Percentiles rank a stretch among this genome's conserved stretches.
These are phyloP conservation scores for Melanophora roralis DNA, from an alignment of 2,888 invertebrate genomes.

Conservation along the genomic window DNA sequence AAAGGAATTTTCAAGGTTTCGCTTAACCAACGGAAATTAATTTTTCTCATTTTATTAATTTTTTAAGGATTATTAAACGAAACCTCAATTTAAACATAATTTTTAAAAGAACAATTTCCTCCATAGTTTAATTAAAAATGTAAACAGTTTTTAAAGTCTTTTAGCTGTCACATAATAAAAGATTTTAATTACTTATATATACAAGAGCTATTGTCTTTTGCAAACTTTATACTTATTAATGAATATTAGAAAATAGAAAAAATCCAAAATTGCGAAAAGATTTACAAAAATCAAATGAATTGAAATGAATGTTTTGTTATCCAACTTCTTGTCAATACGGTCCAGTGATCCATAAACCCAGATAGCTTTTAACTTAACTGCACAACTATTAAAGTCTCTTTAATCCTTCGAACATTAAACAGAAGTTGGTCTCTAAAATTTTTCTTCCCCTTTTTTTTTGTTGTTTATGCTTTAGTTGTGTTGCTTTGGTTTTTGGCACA, in stretches of 20 bases:
- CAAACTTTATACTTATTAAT: not conserved
- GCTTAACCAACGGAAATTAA: too few relatives aligned
- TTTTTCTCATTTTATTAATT: too few relatives aligned
- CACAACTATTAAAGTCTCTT: slow-evolving; percentile 43
- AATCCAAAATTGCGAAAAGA: not conserved
- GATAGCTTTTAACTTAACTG: slow-evolving; percentile 34
- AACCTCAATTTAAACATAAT: too few relatives aligned
- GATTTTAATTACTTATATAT: slow-evolving; percentile 29
- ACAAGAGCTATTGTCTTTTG: slow-evolving; percentile 6
- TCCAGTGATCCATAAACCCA: slow-evolving; percentile 57
- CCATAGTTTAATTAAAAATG: too few relatives aligned
- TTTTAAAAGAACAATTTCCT: too few relatives aligned
- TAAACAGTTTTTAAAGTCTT: too few relatives aligned
- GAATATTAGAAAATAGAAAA: slow-evolving; percentile 18
- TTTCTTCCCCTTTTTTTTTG: not conserved
- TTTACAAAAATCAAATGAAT: not conserved
- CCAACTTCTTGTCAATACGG: slow-evolving; percentile 44
- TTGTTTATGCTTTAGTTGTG: not conserved
- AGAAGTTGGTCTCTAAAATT: slow-evolving; percentile 61
- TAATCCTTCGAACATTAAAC: slow-evolving; percentile 58
- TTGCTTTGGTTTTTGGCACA: slow-evolving; percentile 19
- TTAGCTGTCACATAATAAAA: too few relatives aligned
- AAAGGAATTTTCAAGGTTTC: too few relatives aligned
- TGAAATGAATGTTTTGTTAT: slow-evolving; percentile 35
- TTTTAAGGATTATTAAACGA: too few relatives aligned